Conservation (phyloP, 2,797 vertebrate genomes). For the Scyliorhinus canicula region DNA sequence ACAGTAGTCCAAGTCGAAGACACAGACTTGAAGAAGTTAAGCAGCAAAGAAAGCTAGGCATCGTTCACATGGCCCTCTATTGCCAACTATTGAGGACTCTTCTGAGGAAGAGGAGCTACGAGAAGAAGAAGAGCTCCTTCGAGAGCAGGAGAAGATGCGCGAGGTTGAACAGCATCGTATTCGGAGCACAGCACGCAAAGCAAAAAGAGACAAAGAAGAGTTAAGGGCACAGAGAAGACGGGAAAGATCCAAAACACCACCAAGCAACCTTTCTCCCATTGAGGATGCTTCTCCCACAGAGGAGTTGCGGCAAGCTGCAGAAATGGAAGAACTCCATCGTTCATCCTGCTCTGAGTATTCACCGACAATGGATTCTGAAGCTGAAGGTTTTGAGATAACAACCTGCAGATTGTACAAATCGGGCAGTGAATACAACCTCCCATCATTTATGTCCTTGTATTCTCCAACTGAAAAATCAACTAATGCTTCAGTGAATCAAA, state of each 20-base stretch:
- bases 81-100: slow-evolving; percentile 97
- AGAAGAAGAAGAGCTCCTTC: slow-evolving; percentile 92
- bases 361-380: slow-evolving; percentile 92
- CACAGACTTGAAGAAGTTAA: slow-evolving; percentile 93
- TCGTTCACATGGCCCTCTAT: slow-evolving; percentile 87
- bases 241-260: slow-evolving; percentile 94
- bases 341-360: slow-evolving; percentile 98
- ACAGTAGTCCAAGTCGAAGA: slow-evolving; percentile 94
- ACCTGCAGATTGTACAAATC: slow-evolving; percentile 88
- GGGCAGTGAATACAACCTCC: slow-evolving; percentile 93
- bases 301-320: slow-evolving; percentile 90
- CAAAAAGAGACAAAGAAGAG: slow-evolving; percentile 95
- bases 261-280: slow-evolving; percentile 96
- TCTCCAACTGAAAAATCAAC: slow-evolving; percentile 82
- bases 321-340: slow-evolving; percentile 98
- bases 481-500: slow-evolving; percentile 63
- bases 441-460: slow-evolving; percentile 93
- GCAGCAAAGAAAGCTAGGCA: slow-evolving; percentile 93
- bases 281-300: slow-evolving; percentile 97
- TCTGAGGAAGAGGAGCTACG: slow-evolving; percentile 96
- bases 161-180: slow-evolving; percentile 97
- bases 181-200: slow-evolving; percentile 91
- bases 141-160: slow-evolving; percentile 97
- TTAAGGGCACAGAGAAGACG: slow-evolving; percentile 90
- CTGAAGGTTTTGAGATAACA: slow-evolving; percentile 83